These are phyloP conservation scores for Drosophila pseudotakahashii DNA, from an alignment of 2,888 invertebrate species.

Conservation along the genomic window DNA sequence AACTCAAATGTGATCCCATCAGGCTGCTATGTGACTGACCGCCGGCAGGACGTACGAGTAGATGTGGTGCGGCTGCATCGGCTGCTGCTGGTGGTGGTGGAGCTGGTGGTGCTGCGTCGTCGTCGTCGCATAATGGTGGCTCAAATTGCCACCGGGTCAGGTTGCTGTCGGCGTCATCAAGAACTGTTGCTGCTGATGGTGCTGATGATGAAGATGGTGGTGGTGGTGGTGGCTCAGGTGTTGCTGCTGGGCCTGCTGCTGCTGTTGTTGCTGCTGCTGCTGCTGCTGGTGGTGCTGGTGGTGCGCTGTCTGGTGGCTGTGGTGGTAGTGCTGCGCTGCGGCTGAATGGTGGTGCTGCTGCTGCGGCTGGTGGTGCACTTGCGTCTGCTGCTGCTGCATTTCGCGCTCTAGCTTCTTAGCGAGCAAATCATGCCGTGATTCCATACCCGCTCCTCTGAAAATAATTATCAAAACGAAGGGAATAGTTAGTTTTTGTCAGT, in stretches of 20 bases:
- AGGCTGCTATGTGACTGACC: conserved; percentile 82
- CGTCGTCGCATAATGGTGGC: conserved; percentile 50
- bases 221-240: conserved; percentile 68
- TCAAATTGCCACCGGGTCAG: conserved; percentile 82
- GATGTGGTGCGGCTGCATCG: conserved; percentile 73
- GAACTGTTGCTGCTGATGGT: conserved; percentile 83
- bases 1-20: conserved; percentile 65
- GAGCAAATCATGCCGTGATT: conserved; percentile 85
- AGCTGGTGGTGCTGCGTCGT: conserved; percentile 48
- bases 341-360: conserved; percentile 65
- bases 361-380: conserved; percentile 56
- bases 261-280: conserved; percentile 75
- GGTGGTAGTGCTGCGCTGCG: conserved; percentile 50
- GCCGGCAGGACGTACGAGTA: conserved; percentile 83
- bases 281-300: conserved; percentile 62
- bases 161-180: conserved; percentile 84
- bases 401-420: conserved; percentile 84
- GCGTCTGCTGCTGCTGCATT: conserved; percentile 75
- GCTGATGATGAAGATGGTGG: conserved; percentile 50
- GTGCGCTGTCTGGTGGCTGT: conserved; percentile 79
- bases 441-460: conserved; percentile 85
- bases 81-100: conserved; percentile 70
- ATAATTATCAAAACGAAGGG: conserved; percentile 33
- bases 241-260: conserved; percentile 71
- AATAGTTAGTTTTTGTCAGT: conserved; percentile 9